These are phyloP conservation scores for Hippopotamyrus pictus DNA, from an alignment of 2,797 vertebrate genomes.

Conservation along the genomic window DNA sequence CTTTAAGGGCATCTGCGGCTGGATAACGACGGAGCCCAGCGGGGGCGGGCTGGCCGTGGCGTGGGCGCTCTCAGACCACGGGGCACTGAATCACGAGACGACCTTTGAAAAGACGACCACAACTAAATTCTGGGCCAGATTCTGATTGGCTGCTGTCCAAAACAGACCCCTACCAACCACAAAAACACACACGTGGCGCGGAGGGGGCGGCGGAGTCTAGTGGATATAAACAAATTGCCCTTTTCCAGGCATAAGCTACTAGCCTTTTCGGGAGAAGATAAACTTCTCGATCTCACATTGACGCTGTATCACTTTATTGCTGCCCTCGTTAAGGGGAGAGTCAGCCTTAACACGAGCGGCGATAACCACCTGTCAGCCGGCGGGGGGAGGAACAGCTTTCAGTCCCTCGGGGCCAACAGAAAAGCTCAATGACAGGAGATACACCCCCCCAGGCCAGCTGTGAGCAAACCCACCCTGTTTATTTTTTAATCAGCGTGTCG, in stretches of 20 bases:
- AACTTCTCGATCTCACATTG: neutral
- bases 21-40: neutral
- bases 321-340: neutral
- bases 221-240: neutral
- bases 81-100: neutral
- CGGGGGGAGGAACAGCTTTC: conserved; percentile 23
- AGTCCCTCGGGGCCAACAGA: neutral
- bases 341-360: neutral
- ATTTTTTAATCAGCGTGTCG: conserved; percentile 2
- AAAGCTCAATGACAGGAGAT: conserved; percentile 7
- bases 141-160: neutral
- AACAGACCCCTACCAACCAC: neutral
- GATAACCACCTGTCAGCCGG: conserved; percentile 35
- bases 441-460: conserved; percentile 46
- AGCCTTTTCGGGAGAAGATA: neutral
- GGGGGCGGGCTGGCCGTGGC: neutral
- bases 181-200: neutral
- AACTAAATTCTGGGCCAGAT: neutral
- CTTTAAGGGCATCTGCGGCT: conserved; percentile 1
- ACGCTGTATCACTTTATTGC: neutral
- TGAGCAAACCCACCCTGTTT: conserved; percentile 18
- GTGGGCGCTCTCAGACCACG: neutral
- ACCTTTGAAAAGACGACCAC: neutral
- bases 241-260: neutral
- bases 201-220: neutral